Base-by-base conservation (phyloP, 2,113 vertebrate genomes). In the Corvus moneduloides region DNA sequence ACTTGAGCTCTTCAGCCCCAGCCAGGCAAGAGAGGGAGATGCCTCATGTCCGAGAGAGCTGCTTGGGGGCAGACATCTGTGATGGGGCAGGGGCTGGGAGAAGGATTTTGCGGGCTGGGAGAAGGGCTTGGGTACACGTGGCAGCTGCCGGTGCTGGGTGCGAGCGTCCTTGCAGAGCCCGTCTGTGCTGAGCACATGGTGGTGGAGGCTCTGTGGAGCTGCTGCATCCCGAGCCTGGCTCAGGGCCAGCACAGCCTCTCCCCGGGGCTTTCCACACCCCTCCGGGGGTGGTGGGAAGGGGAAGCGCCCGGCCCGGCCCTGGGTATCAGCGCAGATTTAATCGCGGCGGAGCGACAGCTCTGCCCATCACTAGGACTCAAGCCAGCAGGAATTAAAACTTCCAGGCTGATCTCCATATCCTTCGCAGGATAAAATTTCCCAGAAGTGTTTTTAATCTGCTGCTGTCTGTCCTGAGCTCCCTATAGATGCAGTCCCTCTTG, bases 81-180 rank as follows among this genome's bases (percentile, higher is more conserved):
- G 39, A 15, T 32, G 27, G 27, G 32, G 16, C 35, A 83, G 39
- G 37, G 37, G 24, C 35, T 69, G 74, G 35, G 28, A 67, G 26
- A 1, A 35, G 62, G 28, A 6, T 68, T 84, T 19, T 84, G 18
- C 18, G 30, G 33, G 17, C 30, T 80, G 69, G 20, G 7, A 43
- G 61, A 11, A 69, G 56, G 30, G 26, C 52, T 80, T 43, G 43
- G 55, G 44, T 27, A 18, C 0, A 0, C 0, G 0, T 37, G 33
- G 2, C 32, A 43, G n/a, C 9, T 0, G 0, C 27, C 0, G 2
- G 49, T 7, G 68, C 15, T 49, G 22, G 30, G 27, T 1, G 1
- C 15, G 3, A 35, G 16, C 0, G 0, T 74, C 28, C 41, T 23
- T n/a, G 68, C 58, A 46, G 58, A 73, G 62, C 33, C 1, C 0